phyloP scores from a whole-genome alignment of 1,140 invertebrate genomes.

The Drosophila neocordata region DNA sequence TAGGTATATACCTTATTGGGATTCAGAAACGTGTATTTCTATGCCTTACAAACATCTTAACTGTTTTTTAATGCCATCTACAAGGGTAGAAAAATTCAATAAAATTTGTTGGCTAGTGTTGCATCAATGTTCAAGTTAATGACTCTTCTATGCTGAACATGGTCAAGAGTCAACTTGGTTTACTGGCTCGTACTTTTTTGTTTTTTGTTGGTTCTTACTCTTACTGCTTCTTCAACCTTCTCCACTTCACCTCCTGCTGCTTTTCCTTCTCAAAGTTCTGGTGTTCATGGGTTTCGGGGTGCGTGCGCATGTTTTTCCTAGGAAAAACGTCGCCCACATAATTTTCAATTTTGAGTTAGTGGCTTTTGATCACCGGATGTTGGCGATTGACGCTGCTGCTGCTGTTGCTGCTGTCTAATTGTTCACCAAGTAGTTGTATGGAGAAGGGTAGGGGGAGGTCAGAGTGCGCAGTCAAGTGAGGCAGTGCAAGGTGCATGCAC shows the following conservation, averaged over 20 bases:
- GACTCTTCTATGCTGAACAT: conserved; percentile 61
- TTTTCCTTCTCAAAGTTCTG: neutral
- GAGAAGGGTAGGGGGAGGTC: conserved; percentile 31
- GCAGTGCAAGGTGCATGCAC: conserved; percentile 34
- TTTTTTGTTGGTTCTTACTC: conserved; percentile 2
- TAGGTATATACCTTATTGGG: no score
- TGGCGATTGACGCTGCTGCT: conserved; percentile 59
- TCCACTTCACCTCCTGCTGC: neutral
- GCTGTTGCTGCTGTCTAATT: conserved; percentile 55
- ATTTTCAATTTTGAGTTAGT: conserved; percentile 74
- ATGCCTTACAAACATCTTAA: no score
- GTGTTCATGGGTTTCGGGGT: conserved; percentile 7
- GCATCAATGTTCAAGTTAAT: conserved; percentile 58
- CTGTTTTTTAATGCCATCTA: no score
- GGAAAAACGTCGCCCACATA: conserved; percentile 78
- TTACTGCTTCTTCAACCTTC: neutral
- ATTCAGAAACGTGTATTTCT: no score
- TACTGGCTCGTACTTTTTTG: conserved; percentile 26
- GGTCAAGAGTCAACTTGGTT: conserved; percentile 55
- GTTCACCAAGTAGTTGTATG: conserved; percentile 21
- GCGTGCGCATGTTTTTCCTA: conserved; percentile 61
- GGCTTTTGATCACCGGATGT: conserved; percentile 67
- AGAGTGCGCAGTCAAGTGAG: conserved; percentile 64
- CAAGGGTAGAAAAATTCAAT: no score
- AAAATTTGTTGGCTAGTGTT: conserved; percentile 48